Base-by-base conservation (phyloP, 2,888 invertebrate genomes). In the Ormyrus thymus region DNA sequence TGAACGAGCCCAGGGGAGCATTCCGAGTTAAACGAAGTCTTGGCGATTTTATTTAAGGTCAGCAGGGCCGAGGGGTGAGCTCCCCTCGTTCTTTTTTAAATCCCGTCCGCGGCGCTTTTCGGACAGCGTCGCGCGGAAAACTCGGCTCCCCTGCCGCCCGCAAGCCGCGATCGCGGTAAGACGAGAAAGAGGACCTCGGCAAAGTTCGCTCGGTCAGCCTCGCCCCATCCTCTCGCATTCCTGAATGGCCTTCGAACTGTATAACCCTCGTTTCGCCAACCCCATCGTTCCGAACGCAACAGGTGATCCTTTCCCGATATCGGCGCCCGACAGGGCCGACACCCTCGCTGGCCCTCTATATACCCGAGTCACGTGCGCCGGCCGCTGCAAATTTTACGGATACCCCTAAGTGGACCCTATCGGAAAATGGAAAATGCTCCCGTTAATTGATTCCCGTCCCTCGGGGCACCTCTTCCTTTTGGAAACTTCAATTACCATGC, bases 281-380 rank as follows among this genome's bases (percentile, higher is more conserved):
- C 89, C 89, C 88, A 89, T 88, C 88, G 86, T 88, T 88, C 84
- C 84, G 86, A 86, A 83, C 86, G 89, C 89, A 89, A 89, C 89
- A 89, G 89, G 86, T 86, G 86, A 89, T 89, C 86, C 88, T 87
- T 89, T 89, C 89, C 87, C 89, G 87, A 89, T 89, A 89, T 89
- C 89, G 86, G 86, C 66, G 9, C 10, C 64, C 29, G 11, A 43
- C 48, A 9, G 43, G 11, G 9, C 3, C 58, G 8, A 45, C 72
- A 46, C 13, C 56, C 9, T 45, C 71, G 29, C 29, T 29, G 9
- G 29, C 56, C 15, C 55, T 46, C n/a, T 29, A 43, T 29, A 66
- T 15, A 55, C 7, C 29, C 76, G 43, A 10, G 59, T 58, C 71
- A 61, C 62, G 51, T 72, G 55, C 66, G 59, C 50, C 58, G 62